phyloP scores from a whole-genome alignment of 2,113 vertebrate species.

The Sminthopsis crassicaudata region DNA sequence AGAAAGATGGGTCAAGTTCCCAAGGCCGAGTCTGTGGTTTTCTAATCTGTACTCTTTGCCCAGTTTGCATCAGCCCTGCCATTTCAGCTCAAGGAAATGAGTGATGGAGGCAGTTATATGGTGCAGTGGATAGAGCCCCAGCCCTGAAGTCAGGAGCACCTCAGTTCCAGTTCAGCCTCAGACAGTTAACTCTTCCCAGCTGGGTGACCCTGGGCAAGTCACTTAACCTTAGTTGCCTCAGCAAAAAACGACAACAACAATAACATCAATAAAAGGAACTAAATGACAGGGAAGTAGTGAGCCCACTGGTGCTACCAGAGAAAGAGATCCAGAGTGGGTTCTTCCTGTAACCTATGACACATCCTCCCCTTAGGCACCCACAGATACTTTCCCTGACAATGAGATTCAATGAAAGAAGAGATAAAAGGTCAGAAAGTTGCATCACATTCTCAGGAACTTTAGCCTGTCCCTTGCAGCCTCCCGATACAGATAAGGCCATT shows the following conservation, averaged over 20 bases:
- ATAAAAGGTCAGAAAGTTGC: neutral
- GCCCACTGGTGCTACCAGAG: neutral
- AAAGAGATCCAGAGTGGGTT: neutral
- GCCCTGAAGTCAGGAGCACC: too few species aligned
- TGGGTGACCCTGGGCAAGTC: too few species aligned
- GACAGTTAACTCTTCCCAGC: too few species aligned
- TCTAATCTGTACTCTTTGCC: conserved; percentile 28
- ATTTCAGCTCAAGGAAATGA: neutral
- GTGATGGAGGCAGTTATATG: neutral
- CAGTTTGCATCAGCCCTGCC: conserved; percentile 53
- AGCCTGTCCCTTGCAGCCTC: conserved; percentile 52
- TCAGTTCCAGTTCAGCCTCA: too few species aligned
- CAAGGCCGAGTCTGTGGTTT: neutral
- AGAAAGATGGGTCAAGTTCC: conserved; percentile 73
- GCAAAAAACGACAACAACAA: too few species aligned
- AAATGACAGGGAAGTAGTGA: too few species aligned
- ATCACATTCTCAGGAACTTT: conserved; percentile 58
- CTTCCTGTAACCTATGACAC: neutral
- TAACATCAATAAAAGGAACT: too few species aligned
- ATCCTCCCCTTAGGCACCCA: too few species aligned
- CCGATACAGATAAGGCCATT: conserved; percentile 63
- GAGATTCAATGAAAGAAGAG: too few species aligned
- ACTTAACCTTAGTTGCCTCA: too few species aligned
- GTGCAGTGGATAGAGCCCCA: too few species aligned
- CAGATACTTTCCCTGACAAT: neutral